Evolutionary conservation across 2,888 invertebrate genomes (phyloP).

Genomic region (Torymus auratus): DNA sequence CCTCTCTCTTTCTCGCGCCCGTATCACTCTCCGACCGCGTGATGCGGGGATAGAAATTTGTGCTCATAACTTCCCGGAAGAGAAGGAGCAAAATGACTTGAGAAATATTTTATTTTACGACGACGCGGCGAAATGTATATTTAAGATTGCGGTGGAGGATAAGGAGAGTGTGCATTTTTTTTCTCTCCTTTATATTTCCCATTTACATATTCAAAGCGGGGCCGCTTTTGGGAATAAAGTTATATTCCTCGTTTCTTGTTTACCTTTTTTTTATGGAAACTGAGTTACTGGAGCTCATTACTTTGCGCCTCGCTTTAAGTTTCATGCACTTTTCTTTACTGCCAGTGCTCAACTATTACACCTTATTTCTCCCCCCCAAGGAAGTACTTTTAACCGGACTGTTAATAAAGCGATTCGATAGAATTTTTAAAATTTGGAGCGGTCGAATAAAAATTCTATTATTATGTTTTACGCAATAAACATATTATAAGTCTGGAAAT

Average conservation of each 20-base stretch:
- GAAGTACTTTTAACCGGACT: too few relatives aligned
- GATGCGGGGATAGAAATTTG: constrained; percentile 25
- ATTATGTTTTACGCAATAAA: too few relatives aligned
- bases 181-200: constrained; percentile 9
- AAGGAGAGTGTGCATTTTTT: constrained; percentile 20
- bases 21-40: not conserved
- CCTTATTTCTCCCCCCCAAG: not conserved
- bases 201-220: constrained; percentile 43
- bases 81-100: constrained; percentile 39
- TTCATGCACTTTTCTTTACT: constrained; percentile 2
- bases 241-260: not conserved
- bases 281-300: constrained; percentile 9
- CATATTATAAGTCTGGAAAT: too few relatives aligned
- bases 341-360: constrained; percentile 10
- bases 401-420: too few relatives aligned
- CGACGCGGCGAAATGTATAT: constrained; percentile 41
- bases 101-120: constrained; percentile 42
- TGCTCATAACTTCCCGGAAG: constrained; percentile 40
- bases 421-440: too few relatives aligned
- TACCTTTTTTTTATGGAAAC: not conserved
- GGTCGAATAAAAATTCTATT: too few relatives aligned
- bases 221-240: constrained; percentile 26
- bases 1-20: not conserved
- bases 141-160: constrained; percentile 29
- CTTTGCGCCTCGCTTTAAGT: too few relatives aligned